Base-by-base conservation (phyloP, 2,797 vertebrate species). In the Poeciliopsis gracilis region DNA sequence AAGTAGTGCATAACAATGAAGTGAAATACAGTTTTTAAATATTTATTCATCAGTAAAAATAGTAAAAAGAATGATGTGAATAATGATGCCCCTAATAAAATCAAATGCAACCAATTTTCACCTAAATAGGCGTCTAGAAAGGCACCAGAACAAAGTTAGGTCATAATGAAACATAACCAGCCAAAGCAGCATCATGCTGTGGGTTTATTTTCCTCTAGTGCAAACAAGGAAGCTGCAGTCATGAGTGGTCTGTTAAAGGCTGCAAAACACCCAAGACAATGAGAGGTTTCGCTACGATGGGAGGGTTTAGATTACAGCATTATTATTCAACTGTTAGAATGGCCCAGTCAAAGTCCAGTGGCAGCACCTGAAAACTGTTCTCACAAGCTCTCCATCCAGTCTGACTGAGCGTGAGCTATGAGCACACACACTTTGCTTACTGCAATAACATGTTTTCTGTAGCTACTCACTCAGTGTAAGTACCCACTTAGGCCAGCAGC, bases 401-500 rank as follows among this genome's bases (percentile, higher is more conserved):
- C 23, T 28, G 67, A 28, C 67, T 28, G 67, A 45, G 10, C 20
- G 0, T 25, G 20, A 69, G 38, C 25, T 70, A 70, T 70, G 8
- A 43, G 23, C 25, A 43, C 11, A 23, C 38, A 43, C 66, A 43
- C 11, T 43, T 69, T 43, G 38, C 66, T 69, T 45, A 45, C 41
- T 70, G 67, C 67, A 45, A 43, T 69, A n/a, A 70, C 67, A 45
- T 43, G 41, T 49, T 72, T 49, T 72, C 70, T 83, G 73, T 57
- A 28, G 53, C 77, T 74, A 51, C 63, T 77, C 78, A 25, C 75
- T 76, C 74, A 57, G 28, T 76, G 33, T 75, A 55, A 76, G 77
- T 43, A 69, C 73, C 43, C 75, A 47, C 77, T 78, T 72, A 75
- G 85, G 76, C 75, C 61, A 72, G 51, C 72, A 75, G 77, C 82